Evolutionary conservation across 2,888 invertebrate species (phyloP).

Genomic region (Epinotia nisella): DNA sequence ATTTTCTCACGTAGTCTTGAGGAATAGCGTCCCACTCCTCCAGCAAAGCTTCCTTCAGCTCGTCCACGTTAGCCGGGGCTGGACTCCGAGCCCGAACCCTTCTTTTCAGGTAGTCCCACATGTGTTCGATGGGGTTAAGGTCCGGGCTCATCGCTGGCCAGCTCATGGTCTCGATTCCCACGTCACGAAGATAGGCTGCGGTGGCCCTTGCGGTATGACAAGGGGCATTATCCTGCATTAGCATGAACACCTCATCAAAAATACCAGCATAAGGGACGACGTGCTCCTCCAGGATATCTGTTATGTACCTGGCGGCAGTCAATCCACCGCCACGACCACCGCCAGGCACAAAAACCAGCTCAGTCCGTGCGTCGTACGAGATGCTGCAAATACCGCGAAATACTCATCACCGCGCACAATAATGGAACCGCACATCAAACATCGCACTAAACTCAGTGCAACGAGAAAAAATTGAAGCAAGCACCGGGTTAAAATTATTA

Average conservation of each 20-base stretch:
- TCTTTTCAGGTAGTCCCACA: slow-evolving; percentile 1
- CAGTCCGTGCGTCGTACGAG: slow-evolving; percentile 34
- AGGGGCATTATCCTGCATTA: slow-evolving; percentile 8
- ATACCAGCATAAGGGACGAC: slow-evolving; percentile 5
- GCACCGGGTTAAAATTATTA: no score
- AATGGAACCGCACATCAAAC: no score
- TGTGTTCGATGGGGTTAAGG: neutral
- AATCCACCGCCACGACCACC: slow-evolving; percentile 23
- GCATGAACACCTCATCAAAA: neutral
- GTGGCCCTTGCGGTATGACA: slow-evolving; percentile 3
- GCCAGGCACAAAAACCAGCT: slow-evolving; percentile 39
- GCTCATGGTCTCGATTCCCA: neutral
- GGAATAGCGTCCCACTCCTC: neutral
- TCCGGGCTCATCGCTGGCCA: slow-evolving; percentile 6
- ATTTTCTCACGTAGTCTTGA: neutral
- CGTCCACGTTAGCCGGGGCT: neutral
- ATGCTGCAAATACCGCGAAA: no score
- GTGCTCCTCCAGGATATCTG: slow-evolving; percentile 37
- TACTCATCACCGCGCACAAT: no score
- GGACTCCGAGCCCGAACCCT: neutral
- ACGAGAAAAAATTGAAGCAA: no score
- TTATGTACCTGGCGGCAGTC: slow-evolving; percentile 19
- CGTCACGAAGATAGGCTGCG: neutral
- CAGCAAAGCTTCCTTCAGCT: no score
- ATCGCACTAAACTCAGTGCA: no score